Evolutionary conservation across 1,140 invertebrate species (phyloP), one percentile per base, ranked within the genome.

Genomic region (Antheraea pernyi): DNA sequence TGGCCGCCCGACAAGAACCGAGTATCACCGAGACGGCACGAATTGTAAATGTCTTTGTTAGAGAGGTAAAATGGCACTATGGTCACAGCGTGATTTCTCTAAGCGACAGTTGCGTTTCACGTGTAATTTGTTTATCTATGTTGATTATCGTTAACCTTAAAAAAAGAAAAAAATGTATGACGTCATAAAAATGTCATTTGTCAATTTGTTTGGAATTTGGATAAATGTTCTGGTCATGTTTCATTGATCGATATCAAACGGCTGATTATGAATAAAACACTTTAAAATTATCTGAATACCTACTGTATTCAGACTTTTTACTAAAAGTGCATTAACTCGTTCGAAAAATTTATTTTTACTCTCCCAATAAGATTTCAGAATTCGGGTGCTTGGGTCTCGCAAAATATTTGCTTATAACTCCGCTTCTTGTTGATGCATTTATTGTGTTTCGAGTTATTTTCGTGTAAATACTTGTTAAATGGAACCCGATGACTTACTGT

Each of bases 311-410:
- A 13, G 11, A 61, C 19, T 61, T 10, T 11, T 13, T n/a, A 30
- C 9, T 19, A 53, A 81, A 84, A 87, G 83, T 84, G 79, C 83
- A 81, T 83, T 86, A 80, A 80, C 81, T 76, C 79, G 74, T 70
- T 71, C 72, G 72, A 80, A 79, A 78, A 76, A 74, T 81, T 53
- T 87, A 87, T 82, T 84, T 82, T 78, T 65, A 73, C 72, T 73
- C 77, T 60, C 61, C 79, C 76, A 63, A 76, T 72, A 74, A 83
- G 82, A 53, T 53, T 53, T 53, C 75, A 79, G 79, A 79, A 83
- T 85, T 83, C 46, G 46, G 46, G 46, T 74, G 76, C 74, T 72
- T 66, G 67, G 67, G 70, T 65, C 60, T 71, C 75, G 79, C 73
- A 68, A 82, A 79, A 81, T 78, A 75, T 77, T 75, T 74, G 69